Conservation (phyloP, 35 echinoderm and acorn worm species). For the Nesometra sesokonis region DNA sequence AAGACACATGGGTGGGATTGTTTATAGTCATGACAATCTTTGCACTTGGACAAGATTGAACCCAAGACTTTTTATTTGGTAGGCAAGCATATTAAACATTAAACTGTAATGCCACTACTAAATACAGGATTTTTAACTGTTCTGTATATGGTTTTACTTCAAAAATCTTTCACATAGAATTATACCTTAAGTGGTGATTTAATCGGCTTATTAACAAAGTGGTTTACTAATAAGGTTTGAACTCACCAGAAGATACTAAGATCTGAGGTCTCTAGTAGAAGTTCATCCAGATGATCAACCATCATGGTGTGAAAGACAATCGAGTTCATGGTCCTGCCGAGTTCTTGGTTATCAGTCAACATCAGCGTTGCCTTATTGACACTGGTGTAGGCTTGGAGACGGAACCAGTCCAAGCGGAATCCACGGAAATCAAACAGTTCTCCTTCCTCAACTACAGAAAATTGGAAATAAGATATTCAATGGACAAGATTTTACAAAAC, state of each 20-base stretch:
- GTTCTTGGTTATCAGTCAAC: conserved; percentile 59
- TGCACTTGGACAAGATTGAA: too few species aligned
- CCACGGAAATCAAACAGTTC: conserved; percentile 65
- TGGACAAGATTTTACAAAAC: too few species aligned
- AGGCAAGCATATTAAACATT: too few species aligned
- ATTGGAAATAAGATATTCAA: not conserved
- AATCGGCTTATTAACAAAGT: too few species aligned
- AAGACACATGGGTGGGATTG: too few species aligned
- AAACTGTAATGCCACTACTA: too few species aligned
- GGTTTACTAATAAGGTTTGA: not conserved
- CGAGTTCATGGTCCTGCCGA: conserved; percentile 85
- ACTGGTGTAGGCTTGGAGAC: conserved; percentile 92
- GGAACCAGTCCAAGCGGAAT: conserved; percentile 92
- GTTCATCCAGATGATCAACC: conserved; percentile 82
- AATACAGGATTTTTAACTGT: too few species aligned
- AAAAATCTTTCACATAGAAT: too few species aligned
- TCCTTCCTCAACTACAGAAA: conserved; percentile 43
- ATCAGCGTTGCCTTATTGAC: conserved; percentile 69
- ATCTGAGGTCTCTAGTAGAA: conserved; percentile 80
- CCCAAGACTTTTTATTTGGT: too few species aligned
- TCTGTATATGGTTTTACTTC: too few species aligned
- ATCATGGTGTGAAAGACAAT: conserved; percentile 93
- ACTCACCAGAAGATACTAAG: conserved; percentile 91
- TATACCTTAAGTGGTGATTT: too few species aligned
- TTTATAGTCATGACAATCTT: too few species aligned